These are phyloP conservation scores for Drosophila repletoides DNA, from an alignment of 1,140 invertebrate species.

Conservation along the genomic window DNA sequence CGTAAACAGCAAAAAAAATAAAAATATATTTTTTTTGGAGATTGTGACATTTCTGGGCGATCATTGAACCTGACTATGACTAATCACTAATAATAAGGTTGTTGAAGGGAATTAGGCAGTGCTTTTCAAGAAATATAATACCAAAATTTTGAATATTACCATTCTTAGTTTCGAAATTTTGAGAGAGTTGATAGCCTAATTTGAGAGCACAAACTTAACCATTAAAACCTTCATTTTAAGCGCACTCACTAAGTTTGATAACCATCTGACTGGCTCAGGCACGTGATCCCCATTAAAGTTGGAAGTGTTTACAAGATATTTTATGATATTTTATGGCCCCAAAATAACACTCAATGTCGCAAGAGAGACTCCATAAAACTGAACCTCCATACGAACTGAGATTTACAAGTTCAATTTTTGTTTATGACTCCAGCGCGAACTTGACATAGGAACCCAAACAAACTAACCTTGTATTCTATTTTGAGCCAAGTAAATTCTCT, in stretches of 20 bases:
- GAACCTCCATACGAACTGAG: not conserved
- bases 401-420: slow-evolving; percentile 25
- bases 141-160: too few species aligned
- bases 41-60: not conserved
- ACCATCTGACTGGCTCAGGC: slow-evolving; percentile 6
- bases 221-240: not conserved
- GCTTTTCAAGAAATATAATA: too few species aligned
- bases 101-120: not conserved
- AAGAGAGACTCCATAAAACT: slow-evolving; percentile 15
- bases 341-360: slow-evolving; percentile 8
- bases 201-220: not conserved
- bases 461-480: not conserved
- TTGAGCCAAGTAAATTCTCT: not conserved
- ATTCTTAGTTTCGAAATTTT: too few species aligned
- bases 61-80: slow-evolving; percentile 10
- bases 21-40: not conserved
- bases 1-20: not conserved
- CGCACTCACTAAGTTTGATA: slow-evolving; percentile 9
- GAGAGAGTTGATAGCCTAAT: too few species aligned
- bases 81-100: not conserved
- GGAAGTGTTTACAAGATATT: slow-evolving; percentile 16
- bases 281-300: slow-evolving; percentile 37
- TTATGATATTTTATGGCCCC: slow-evolving; percentile 1
- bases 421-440: slow-evolving; percentile 5
- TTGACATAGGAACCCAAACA: slow-evolving; percentile 13